Evolutionary conservation across 2,888 invertebrate genomes (phyloP), one percentile per base, ranked within the genome.

Genomic region (Catocala sponsa): DNA sequence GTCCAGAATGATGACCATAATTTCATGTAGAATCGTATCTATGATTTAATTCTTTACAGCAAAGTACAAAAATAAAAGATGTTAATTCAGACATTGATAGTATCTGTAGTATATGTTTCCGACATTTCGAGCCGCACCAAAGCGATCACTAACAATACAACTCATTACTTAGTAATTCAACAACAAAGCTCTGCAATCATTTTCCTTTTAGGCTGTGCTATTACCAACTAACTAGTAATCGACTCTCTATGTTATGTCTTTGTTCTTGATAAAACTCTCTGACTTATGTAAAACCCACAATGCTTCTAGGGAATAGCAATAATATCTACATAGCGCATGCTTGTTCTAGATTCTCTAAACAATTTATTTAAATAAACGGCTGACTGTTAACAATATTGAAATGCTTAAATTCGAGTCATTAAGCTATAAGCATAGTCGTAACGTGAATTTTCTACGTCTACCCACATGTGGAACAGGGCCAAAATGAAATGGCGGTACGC

Each of bases 331-430:
- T 58, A 65, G 70, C 62, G 73, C 65, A 70, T 67, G 55, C 66
- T 48, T 49, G 58, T 32, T 64, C 63, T 48, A 67, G 61, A 76
- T 76, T 68, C 60, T 13, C 59, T 46, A 65, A 69, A 69, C 69
- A 65, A 64, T 70, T 65, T 63, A 63, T 54, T 74, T 25, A 53
- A 77, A 62, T 72, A 77, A 72, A 77, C 75, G 63, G 52, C 55
- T 33, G 51, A 62, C 64, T 65, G 65, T 77, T 68, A 72, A 70
- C 72, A 76, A 72, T 77, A 76, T 74, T 63, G 77, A 71, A 76
- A 76, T 74, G 65, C 71, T 74, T 70, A 74, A 74, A 72, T 71
- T 70, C 63, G 61, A 63, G 77, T 71, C 74, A 74, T 76, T 77
- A 74, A 66, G 72, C 70, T 64, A 68, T 74, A 77, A 76, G 69